A percentile compares a stretch with the other conserved stretches of the same genome.
Conservation (phyloP, 2,113 vertebrate species). For the Anoplopoma fimbria region DNA sequence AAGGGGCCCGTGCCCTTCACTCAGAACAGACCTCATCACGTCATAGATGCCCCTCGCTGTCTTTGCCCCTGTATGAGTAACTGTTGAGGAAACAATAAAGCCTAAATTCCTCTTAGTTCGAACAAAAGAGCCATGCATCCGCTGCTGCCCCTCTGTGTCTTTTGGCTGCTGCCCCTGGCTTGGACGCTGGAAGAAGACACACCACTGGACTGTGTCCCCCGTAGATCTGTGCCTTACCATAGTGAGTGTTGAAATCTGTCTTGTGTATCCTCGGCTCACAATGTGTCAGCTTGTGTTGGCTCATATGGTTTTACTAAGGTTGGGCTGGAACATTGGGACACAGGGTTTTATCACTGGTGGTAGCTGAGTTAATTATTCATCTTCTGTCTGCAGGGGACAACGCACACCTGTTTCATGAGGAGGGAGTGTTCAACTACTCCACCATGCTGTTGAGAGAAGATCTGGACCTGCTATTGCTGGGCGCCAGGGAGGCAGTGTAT, state of each 20-base stretch:
- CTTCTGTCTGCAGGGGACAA: slow-evolving; percentile 68
- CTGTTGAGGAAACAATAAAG: slow-evolving; percentile 60
- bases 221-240: slow-evolving; percentile 73
- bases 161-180: slow-evolving; percentile 66
- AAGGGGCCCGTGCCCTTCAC: slow-evolving; percentile 66
- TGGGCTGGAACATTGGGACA: slow-evolving; percentile 1
- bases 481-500: slow-evolving; percentile 83
- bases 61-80: slow-evolving; percentile 58
- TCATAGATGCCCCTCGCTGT: slow-evolving; percentile 68
- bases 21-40: slow-evolving; percentile 54
- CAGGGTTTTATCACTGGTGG: not conserved
- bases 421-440: slow-evolving; percentile 82
- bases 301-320: not conserved
- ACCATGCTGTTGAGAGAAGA: slow-evolving; percentile 84
- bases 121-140: slow-evolving; percentile 72
- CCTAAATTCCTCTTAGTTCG: slow-evolving; percentile 40
- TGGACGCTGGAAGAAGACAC: slow-evolving; percentile 44
- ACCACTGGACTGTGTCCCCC: slow-evolving; percentile 53
- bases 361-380: slow-evolving; percentile 1
- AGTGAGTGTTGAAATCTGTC: slow-evolving; percentile 70
- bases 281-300: not conserved
- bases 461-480: slow-evolving; percentile 76
- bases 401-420: slow-evolving; percentile 71
- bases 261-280: slow-evolving; percentile 28
- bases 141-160: slow-evolving; percentile 60